Evolutionary conservation across 2,113 vertebrate species (phyloP).

Genomic region (Gavialis gangeticus): DNA sequence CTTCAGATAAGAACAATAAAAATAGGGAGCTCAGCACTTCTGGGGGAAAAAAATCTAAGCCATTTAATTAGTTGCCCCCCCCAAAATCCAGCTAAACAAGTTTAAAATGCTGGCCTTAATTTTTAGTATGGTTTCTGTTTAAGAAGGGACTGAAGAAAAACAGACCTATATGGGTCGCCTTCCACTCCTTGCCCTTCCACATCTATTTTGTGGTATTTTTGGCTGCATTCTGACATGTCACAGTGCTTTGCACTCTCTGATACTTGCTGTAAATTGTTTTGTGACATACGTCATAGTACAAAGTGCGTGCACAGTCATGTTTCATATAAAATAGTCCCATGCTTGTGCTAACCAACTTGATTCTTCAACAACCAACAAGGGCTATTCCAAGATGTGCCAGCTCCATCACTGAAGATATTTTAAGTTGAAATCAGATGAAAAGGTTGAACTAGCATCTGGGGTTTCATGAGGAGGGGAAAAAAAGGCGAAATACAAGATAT

Average conservation of each 20-base stretch:
- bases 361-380: neutral
- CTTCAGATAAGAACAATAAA: neutral
- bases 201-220: neutral
- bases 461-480: neutral
- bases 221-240: neutral
- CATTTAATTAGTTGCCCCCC: too few relatives aligned
- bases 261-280: neutral
- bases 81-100: neutral
- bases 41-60: neutral
- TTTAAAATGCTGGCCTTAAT: neutral
- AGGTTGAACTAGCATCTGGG: neutral
- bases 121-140: neutral
- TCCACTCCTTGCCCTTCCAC: neutral
- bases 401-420: neutral
- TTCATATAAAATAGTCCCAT: neutral
- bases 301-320: neutral
- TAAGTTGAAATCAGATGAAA: neutral
- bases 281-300: neutral
- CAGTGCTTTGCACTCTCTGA: neutral
- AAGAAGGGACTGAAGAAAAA: neutral
- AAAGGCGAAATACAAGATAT: neutral
- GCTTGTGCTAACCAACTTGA: neutral
- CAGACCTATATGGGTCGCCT: neutral
- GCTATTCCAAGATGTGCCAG: neutral
- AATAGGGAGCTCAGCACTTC: neutral